Base-by-base conservation (phyloP, 2,888 invertebrate species). In the Smittia sp. region DNA sequence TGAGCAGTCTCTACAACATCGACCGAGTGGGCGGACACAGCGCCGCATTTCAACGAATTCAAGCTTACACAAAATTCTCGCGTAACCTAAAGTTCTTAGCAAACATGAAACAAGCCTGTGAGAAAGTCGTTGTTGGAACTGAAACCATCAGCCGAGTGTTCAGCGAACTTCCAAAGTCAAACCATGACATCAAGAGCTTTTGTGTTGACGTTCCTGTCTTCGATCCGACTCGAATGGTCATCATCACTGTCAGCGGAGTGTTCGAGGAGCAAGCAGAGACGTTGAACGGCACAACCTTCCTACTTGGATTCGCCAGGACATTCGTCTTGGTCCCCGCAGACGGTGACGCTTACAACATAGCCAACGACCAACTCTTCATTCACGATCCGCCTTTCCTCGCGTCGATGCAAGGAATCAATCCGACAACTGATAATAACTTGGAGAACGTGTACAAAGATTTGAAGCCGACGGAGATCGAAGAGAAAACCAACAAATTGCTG, bases 191-290 rank as follows among this genome's bases (percentile, higher is more conserved):
- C 4, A 18, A n/a, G 1, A 70, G 15, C 0, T 70, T 54, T 54
- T 46, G 15, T 7, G 32, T 70, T 4, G 70, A 70, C 24, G 70
- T 70, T 9, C 70, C 70, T 15, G 13, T 58, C 0, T 68, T 22
- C 15, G 22, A 46, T 15, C 24, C 46, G 13, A 52, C 38, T 38
- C 11, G 7, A 11, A 38, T 38, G 38, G 11, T 38, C 38, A 11
- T 38, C 6, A 38, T 38, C 11, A 38, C 38, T n/a, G 52, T 46
- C 4, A 46, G 18, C 11, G 52, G 52, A 15, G n/a, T 18, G n/a
- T 46, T 46, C n/a, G 52, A 46, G n/a, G 39, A 39, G 11, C 39
- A 9, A 11, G 39, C 7, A 7, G 11, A 39, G 11, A 6, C 52
- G 52, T 2, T 6, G n/a, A 6, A 6, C 2, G 52, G 18, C 4